Base-by-base conservation (phyloP, 2,113 vertebrate genomes). In the Anguilla japonica region DNA sequence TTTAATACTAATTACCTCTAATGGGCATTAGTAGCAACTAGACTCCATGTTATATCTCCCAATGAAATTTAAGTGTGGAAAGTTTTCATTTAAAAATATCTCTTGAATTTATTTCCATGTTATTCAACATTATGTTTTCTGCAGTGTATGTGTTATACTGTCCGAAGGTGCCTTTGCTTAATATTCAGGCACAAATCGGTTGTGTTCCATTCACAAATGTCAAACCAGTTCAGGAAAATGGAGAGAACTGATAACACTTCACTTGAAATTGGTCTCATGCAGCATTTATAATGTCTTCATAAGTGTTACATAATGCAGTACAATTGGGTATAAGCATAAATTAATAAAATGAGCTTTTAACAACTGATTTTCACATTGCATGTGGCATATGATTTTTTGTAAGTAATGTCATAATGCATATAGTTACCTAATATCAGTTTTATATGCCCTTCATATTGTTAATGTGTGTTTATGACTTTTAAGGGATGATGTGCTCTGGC, bases 1-100 rank as follows among this genome's bases (percentile, higher is more conserved):
- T 22, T 60, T 57, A 81, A 81, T 79, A 60, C 79, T 81, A 86
- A 81, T 81, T 53, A 86, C 79, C 53, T 86, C 85, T 86, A 86
- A 86, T 41, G 78, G 78, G 79, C 75, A 80, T n/a, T 29, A 15
- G 71, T 5, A 53, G 84, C 26, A 80, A 41, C 40, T 85, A 57
- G 60, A 67, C 60, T 67, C 60, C 60, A 53, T 53, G 7, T 53
- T 53, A 53, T 53, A 53, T 11, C 60, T 22, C 26, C 18, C 18
- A 26, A 1, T 20, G 26, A 3, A 67, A 7, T 6, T 67, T 67
- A 20, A 20, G 34, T 67, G 60, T 67, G 60, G 22, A 67, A 20
- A 0, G 60, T 67, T 67, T 22, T 2, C 3, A 67, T 26, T 67
- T 26, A 60, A 79, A 20, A 79, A 15, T 13, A 78, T 34, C n/a